Conservation (phyloP, 2,113 vertebrate genomes). For the Cinclus cinclus region DNA sequence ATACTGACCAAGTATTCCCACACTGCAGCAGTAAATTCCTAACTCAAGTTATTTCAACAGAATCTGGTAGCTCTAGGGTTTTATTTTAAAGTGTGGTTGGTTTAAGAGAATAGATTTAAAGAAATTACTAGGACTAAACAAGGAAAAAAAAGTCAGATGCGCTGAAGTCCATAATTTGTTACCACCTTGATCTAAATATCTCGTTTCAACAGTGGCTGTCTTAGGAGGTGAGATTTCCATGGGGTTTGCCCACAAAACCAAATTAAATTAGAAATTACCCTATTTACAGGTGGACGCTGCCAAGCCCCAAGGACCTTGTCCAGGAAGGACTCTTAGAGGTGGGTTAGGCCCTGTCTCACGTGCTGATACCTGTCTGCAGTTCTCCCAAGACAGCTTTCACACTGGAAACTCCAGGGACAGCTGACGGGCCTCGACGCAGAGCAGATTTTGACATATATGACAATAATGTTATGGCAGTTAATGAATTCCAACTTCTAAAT, state of each 20-base stretch:
- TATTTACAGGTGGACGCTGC: neutral
- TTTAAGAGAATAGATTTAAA: neutral
- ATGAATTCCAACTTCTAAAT: neutral
- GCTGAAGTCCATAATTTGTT: neutral
- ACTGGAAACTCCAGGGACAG: neutral
- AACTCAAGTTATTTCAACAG: neutral
- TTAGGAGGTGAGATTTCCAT: neutral
- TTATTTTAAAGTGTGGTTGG: neutral
- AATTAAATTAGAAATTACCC: neutral
- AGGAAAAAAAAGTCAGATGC: neutral
- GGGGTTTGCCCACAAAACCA: neutral
- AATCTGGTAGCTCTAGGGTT: neutral
- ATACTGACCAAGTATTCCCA: neutral
- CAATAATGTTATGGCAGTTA: neutral
- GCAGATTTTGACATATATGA: neutral
- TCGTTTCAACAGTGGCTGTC: neutral
- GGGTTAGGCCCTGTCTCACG: neutral
- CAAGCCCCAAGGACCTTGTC: neutral
- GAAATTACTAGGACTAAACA: neutral
- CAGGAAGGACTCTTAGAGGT: neutral
- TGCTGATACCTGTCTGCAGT: neutral
- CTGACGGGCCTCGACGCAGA: accelerated
- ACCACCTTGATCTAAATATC: neutral
- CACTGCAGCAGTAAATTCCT: neutral
- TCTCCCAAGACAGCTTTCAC: neutral